These are phyloP conservation scores for Desoria tigrina DNA, from an alignment of 2,888 invertebrate species.

Conservation along the genomic window DNA sequence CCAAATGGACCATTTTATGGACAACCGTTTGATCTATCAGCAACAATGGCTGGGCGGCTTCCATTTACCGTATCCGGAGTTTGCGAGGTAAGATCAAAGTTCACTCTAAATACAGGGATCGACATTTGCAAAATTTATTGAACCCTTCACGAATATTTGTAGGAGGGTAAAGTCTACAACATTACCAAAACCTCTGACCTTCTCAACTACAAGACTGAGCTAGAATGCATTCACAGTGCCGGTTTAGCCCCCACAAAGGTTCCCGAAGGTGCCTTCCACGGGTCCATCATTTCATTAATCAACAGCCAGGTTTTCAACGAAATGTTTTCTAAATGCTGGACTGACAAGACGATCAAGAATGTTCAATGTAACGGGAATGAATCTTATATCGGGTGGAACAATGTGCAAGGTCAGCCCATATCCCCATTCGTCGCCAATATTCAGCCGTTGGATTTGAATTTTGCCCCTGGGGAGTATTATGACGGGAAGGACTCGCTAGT, in stretches of 20 bases:
- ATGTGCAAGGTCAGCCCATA: not conserved
- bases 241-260: not conserved
- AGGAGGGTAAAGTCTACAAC: conserved; percentile 7
- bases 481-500: conserved; percentile 5
- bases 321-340: not conserved
- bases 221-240: conserved; percentile 10
- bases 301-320: conserved; percentile 8
- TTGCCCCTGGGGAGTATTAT: conserved; percentile 13
- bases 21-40: not conserved
- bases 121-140: no score
- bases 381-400: conserved; percentile 13
- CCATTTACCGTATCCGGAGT: conserved; percentile 9
- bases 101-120: no score
- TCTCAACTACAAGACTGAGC: not conserved
- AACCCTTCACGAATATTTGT: not conserved
- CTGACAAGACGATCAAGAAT: not conserved
- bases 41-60: not conserved
- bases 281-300: not conserved
- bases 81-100: conserved; percentile 14
- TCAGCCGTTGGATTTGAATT: not conserved
- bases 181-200: not conserved
- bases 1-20: conserved; percentile 18
- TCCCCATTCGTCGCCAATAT: conserved; percentile 9
- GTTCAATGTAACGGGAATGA: not conserved
- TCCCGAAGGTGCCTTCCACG: conserved; percentile 11